Percentiles rank a stretch among this genome's conserved stretches.
Evolutionary conservation across 2,888 invertebrate genomes (phyloP).

Genomic region (Trichogramma evanescens): DNA sequence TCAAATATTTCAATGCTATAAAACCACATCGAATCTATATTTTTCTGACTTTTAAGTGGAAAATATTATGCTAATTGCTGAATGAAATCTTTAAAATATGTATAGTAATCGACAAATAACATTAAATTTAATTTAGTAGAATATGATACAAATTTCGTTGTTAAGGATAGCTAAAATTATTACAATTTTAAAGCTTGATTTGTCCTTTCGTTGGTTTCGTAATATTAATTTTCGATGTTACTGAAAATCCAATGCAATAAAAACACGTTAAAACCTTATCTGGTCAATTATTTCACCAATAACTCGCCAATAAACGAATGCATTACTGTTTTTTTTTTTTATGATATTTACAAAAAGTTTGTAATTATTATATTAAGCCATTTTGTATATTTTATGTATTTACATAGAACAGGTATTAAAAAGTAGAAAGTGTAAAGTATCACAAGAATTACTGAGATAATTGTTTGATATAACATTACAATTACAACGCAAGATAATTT

Average conservation of each 20-base stretch:
- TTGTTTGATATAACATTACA: not conserved
- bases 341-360: slow-evolving; percentile 29
- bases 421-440: slow-evolving; percentile 45
- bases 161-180: slow-evolving; percentile 10
- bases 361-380: slow-evolving; percentile 5
- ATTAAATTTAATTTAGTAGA: not conserved
- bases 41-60: not conserved
- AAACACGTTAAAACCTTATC: slow-evolving; percentile 11
- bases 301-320: slow-evolving; percentile 23
- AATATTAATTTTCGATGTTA: slow-evolving; percentile 15
- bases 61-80: slow-evolving; percentile 8
- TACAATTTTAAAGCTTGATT: slow-evolving; percentile 9
- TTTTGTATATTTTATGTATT: slow-evolving; percentile 17
- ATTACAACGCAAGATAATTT: no score
- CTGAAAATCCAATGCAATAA: slow-evolving; percentile 17
- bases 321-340: slow-evolving; percentile 17
- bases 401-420: slow-evolving; percentile 38
- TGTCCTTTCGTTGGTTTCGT: slow-evolving; percentile 17
- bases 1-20: not conserved
- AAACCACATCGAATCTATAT: slow-evolving; percentile 2
- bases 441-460: slow-evolving; percentile 41
- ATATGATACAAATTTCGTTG: slow-evolving; percentile 17
- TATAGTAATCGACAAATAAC: not conserved
- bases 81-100: not conserved
- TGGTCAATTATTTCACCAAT: slow-evolving; percentile 17